Evolutionary conservation across 2,888 invertebrate genomes (phyloP).

Genomic region (Dynastes maya): DNA sequence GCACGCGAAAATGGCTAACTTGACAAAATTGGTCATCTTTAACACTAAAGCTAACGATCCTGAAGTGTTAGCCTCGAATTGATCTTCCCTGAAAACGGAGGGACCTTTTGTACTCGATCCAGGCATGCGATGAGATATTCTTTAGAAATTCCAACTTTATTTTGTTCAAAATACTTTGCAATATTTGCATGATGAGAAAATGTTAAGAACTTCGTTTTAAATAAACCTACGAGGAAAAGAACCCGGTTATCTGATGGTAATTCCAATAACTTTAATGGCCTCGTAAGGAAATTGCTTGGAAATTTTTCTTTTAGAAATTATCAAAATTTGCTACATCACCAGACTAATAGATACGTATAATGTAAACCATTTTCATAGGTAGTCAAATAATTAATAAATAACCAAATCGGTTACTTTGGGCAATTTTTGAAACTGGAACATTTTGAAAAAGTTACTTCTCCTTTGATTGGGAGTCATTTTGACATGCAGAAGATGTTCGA

Average conservation of each 20-base stretch:
- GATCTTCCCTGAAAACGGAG: background rate
- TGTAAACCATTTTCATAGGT: no score
- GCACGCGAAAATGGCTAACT: constrained; percentile 17
- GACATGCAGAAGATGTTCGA: no score
- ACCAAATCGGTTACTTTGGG: no score
- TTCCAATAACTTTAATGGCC: background rate
- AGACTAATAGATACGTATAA: no score
- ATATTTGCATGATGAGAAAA: background rate
- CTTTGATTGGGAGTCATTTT: no score
- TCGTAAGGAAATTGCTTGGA: no score
- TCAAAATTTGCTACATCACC: background rate
- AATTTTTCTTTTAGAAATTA: background rate
- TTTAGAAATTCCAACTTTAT: constrained; percentile 7
- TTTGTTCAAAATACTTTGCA: constrained; percentile 2
- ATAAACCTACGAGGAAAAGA: background rate
- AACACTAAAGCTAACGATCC: constrained; percentile 19
- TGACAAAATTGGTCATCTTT: constrained; percentile 21
- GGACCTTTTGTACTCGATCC: background rate
- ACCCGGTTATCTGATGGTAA: no score
- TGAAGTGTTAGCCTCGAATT: constrained; percentile 19
- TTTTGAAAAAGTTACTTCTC: no score
- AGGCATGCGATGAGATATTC: background rate
- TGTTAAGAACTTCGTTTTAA: background rate
- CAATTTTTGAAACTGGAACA: no score
- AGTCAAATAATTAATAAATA: no score